Conservation (phyloP, 2,888 invertebrate species). For the Listrodromus nycthemerus region DNA sequence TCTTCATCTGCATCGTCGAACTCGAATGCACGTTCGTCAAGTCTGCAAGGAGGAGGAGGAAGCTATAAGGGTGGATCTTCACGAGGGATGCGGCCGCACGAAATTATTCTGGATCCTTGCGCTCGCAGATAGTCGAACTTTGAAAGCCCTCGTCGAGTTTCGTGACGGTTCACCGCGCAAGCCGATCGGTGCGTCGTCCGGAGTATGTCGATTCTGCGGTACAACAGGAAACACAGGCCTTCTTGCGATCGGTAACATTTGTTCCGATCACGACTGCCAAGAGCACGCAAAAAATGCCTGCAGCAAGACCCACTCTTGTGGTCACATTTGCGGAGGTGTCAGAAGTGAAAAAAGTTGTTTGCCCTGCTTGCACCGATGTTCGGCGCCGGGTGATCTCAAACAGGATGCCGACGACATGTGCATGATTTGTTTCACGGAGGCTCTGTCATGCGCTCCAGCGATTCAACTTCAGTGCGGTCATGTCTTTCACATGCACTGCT, state of each 20-base stretch:
- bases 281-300: constrained; percentile 94
- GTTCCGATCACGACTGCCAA: constrained; percentile 96
- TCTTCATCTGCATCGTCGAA: constrained; percentile 95
- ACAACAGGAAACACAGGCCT: constrained; percentile 92
- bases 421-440: constrained; percentile 99
- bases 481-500: constrained; percentile 97
- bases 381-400: constrained; percentile 86
- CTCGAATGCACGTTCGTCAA: constrained; percentile 94
- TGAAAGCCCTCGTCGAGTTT: constrained; percentile 96
- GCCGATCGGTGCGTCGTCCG: constrained; percentile 85
- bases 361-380: constrained; percentile 96
- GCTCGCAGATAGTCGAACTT: constrained; percentile 95
- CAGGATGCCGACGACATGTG: constrained; percentile 99
- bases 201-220: constrained; percentile 96
- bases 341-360: constrained; percentile 92
- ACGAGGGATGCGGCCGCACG: constrained; percentile 97
- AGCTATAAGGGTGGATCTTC: constrained; percentile 98
- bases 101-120: constrained; percentile 98
- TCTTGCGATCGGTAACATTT: constrained; percentile 96
- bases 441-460: constrained; percentile 97
- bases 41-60: constrained; percentile 98
- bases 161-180: constrained; percentile 89
- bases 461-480: constrained; percentile 97
- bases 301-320: constrained; percentile 92
- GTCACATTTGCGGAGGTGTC: constrained; percentile 98